These are phyloP conservation scores for Urocynchramus pylzowi DNA, from an alignment of 2,113 vertebrate genomes.

Conservation along the genomic window DNA sequence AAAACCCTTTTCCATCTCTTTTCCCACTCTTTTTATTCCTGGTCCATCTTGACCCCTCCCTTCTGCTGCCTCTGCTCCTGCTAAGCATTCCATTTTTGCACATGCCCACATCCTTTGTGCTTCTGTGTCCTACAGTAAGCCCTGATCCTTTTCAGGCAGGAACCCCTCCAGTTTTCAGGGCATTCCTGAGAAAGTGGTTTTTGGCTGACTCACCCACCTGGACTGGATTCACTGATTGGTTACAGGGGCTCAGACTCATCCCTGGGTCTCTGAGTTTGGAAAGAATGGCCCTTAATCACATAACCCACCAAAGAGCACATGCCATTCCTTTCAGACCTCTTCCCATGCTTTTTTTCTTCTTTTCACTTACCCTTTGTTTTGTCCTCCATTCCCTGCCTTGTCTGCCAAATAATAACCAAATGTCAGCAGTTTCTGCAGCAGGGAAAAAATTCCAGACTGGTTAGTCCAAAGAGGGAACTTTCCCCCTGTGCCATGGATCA, in stretches of 20 bases:
- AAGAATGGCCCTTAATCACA: not conserved
- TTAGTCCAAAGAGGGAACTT: not conserved
- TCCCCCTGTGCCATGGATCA: not conserved
- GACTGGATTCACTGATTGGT: not conserved
- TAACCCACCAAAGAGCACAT: not conserved
- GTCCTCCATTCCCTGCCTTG: not conserved
- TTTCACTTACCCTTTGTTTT: not conserved
- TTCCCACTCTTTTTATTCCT: not conserved
- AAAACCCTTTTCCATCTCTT: not conserved
- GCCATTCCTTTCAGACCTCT: not conserved
- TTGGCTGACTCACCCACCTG: not conserved
- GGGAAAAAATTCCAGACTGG: not conserved
- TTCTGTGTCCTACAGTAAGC: not conserved
- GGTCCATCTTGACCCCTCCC: not conserved
- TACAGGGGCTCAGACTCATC: not conserved
- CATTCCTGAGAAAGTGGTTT: not conserved
- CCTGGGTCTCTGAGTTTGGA: not conserved
- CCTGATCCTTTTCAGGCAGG: not conserved
- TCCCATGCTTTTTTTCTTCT: not conserved
- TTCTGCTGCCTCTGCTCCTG: not conserved
- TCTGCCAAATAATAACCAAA: not conserved
- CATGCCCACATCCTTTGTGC: rapidly evolving
- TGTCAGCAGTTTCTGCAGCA: not conserved
- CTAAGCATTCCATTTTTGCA: not conserved
- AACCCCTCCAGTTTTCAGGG: not conserved